phyloP scores from a whole-genome alignment of 2,113 vertebrate genomes.

The Tragelaphus scriptus region DNA sequence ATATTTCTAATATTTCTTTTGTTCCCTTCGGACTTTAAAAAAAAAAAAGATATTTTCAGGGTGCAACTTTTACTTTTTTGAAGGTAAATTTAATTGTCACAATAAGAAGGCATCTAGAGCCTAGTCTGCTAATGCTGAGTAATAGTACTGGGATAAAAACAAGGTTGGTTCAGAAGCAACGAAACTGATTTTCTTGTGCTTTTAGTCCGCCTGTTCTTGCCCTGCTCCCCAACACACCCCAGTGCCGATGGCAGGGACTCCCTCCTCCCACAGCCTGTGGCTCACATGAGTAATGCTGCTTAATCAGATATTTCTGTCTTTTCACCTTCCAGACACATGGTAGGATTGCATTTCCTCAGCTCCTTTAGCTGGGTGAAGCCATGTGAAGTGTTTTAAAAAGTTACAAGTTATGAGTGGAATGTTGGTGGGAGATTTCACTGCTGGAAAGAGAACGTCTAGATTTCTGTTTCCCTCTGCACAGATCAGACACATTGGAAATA shows the following conservation, averaged over 20 bases:
- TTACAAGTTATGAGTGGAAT: neutral
- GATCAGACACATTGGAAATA: neutral
- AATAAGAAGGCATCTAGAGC: neutral
- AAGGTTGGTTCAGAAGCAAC: neutral
- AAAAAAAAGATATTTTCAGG: neutral
- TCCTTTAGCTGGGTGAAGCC: neutral
- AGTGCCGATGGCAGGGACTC: accelerated
- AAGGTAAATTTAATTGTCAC: neutral
- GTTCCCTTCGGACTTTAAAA: neutral
- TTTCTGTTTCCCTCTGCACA: neutral
- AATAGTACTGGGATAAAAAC: neutral
- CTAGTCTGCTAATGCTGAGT: neutral
- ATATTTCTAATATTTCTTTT: neutral
- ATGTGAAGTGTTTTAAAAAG: neutral
- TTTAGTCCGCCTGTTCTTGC: too few relatives aligned
- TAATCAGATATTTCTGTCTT: neutral
- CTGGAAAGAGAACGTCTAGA: neutral
- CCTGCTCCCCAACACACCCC: neutral
- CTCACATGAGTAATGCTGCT: neutral
- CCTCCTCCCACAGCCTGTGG: neutral
- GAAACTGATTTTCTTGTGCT: neutral
- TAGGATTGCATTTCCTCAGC: neutral
- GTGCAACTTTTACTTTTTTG: neutral
- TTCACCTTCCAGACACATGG: neutral
- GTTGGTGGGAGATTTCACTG: neutral